phyloP scores from a whole-genome alignment of 2,113 vertebrate genomes.

The Notechis scutatus region DNA sequence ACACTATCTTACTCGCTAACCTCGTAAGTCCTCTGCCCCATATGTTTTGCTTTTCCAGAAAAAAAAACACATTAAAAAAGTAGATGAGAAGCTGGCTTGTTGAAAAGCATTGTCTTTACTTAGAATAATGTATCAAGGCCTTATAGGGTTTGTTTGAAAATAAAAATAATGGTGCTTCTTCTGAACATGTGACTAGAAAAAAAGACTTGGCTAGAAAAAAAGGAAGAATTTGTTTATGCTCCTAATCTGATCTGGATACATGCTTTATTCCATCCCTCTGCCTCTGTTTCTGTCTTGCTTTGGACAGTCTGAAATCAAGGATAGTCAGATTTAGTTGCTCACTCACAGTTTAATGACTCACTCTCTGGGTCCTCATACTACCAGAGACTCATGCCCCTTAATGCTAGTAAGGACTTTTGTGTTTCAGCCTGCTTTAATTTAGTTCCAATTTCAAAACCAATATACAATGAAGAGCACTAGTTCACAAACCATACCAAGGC shows the following conservation, averaged over 20 bases:
- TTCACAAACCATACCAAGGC: background rate
- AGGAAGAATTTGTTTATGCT: background rate
- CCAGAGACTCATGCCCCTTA: background rate
- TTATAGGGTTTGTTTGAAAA: background rate
- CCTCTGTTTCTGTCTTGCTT: background rate
- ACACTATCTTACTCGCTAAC: background rate
- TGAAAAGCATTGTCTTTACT: background rate
- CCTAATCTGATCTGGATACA: background rate
- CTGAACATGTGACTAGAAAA: background rate
- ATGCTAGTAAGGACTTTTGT: slow-evolving; percentile 4
- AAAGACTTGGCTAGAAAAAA: background rate
- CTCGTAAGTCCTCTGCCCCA: background rate
- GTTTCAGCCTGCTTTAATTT: background rate
- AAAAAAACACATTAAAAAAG: background rate
- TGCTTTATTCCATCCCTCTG: background rate
- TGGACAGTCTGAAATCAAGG: background rate
- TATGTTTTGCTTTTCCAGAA: background rate
- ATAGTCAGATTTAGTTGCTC: background rate
- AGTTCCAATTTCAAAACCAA: slow-evolving; percentile 5
- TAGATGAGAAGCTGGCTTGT: background rate
- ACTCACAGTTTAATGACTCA: background rate
- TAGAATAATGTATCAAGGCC: background rate
- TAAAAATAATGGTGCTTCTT: background rate
- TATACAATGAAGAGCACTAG: background rate
- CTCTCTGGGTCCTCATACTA: background rate